Evolutionary conservation across 2,888 invertebrate species (phyloP), one percentile per base, ranked within the genome.

Genomic region (Synergus umbraculus): DNA sequence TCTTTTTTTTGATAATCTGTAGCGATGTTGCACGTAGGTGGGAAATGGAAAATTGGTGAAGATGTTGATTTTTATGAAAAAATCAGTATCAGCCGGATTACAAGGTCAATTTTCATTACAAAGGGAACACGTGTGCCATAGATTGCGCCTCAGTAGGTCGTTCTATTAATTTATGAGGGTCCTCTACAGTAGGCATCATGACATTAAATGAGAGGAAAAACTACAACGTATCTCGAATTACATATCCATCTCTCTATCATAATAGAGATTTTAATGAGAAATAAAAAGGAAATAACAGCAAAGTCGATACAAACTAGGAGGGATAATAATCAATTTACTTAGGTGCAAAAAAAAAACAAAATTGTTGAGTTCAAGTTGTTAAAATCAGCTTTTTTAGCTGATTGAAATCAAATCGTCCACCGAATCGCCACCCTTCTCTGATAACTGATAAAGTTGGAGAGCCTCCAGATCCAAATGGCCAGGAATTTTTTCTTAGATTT

Each of bases 31-130:
- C 41, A 65, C 65, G 65, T 65, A 65, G 65, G 65, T 65, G n/a
- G 65, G 43, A 65, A 65, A 65, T 65, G n/a, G 4, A 10, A 43
- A 66, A 66, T 66, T 41, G 29, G 0, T 7, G 41, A 65, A 79
- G 84, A 79, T 79, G 69, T 78, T 69, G 84, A 79, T 79, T 87
- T 86, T 87, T 84, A 78, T 84, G 86, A 84, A 85, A 88, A 89
- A 89, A 89, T 88, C 87, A 87, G 87, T 86, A 83, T 85, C 83
- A 85, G 85, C 85, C 85, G 81, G 85, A 85, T 86, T 80, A 84
- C 89, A 89, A 90, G 90, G 90, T 90, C 90, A 86, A 80, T 78
- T 83, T 83, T 88, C 87, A 90, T 90, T 88, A 84, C n/a, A 66
- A 66, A 37, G 41, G 43, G n/a, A 66, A 66, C 66, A 66, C 66